Conservation (phyloP, 2,797 vertebrate species). For the Emys orbicularis region DNA sequence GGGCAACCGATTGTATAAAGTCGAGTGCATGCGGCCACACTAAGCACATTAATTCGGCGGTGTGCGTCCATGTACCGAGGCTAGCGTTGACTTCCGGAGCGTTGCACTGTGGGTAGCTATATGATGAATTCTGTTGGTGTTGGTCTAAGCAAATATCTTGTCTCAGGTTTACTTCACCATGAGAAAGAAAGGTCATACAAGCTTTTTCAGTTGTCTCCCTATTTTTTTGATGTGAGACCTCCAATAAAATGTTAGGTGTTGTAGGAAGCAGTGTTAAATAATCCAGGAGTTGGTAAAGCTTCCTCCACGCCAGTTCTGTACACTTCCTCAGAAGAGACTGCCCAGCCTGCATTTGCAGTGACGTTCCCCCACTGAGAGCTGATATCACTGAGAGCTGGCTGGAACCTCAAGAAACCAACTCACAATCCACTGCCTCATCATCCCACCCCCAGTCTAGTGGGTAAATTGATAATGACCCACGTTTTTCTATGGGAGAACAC, state of each 20-base stretch:
- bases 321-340: no score
- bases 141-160: not conserved
- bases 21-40: no score
- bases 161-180: not conserved
- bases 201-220: not conserved
- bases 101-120: no score
- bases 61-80: no score
- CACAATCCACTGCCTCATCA: not conserved
- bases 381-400: no score
- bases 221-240: not conserved
- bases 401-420: not conserved
- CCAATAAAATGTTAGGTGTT: not conserved
- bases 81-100: no score
- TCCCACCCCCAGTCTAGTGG: not conserved
- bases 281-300: not conserved
- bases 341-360: no score
- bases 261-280: not conserved
- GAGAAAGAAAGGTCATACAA: not conserved
- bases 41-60: no score
- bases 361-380: no score
- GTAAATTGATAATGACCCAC: rapidly evolving
- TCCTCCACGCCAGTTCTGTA: not conserved
- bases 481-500: not conserved
- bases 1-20: no score
- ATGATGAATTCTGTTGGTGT: not conserved